These are phyloP conservation scores for Zoanthus sociatus DNA, from an alignment of 92 coral and sea anemone genomes.

Conservation along the genomic window DNA sequence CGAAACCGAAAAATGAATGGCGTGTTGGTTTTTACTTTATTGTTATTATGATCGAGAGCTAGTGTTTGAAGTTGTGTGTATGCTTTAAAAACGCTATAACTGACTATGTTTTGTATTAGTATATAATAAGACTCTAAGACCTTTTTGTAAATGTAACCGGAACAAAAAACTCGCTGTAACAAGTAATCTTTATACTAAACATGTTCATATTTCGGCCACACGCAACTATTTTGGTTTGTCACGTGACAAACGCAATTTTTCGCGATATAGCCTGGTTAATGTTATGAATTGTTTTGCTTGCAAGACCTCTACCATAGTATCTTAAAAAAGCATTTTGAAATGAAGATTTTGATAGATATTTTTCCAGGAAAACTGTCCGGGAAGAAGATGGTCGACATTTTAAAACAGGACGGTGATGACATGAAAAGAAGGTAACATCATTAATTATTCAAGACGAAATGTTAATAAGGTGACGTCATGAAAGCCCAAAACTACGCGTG, in stretches of 20 bases:
- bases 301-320: neutral
- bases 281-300: neutral
- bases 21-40: too few relatives aligned
- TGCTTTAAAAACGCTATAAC: neutral
- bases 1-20: too few relatives aligned
- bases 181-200: neutral
- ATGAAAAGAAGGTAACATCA: constrained; percentile 1
- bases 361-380: neutral
- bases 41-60: too few relatives aligned
- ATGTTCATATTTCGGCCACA: constrained; percentile 1
- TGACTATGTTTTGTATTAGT: neutral
- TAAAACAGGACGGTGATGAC: neutral
- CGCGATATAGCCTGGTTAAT: neutral
- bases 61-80: neutral
- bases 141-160: neutral
- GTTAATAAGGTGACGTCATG: constrained; percentile 82
- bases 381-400: neutral
- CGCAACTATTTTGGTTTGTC: neutral
- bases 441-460: constrained; percentile 74
- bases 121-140: neutral
- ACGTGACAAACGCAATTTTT: constrained; percentile 19
- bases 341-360: neutral
- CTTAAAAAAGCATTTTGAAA: constrained; percentile 1
- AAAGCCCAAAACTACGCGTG: constrained; percentile 45
- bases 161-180: neutral